These are phyloP conservation scores for Hepsetus odoe DNA, from an alignment of 2,113 vertebrate genomes.

Conservation along the genomic window DNA sequence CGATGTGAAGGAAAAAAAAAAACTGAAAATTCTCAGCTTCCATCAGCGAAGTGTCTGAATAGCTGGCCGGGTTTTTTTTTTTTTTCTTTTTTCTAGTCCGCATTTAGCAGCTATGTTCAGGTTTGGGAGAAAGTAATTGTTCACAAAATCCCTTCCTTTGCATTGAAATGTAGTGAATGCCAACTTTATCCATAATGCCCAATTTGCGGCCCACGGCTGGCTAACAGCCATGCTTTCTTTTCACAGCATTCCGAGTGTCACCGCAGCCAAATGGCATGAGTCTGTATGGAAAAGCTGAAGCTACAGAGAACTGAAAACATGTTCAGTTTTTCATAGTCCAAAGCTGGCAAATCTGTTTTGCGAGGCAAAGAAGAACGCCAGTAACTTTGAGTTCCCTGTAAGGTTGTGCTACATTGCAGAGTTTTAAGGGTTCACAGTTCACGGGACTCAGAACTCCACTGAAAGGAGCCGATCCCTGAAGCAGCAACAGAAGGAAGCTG, in stretches of 20 bases:
- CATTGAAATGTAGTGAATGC: constrained; percentile 40
- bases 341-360: constrained; percentile 13
- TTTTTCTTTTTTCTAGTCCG: constrained; percentile 16
- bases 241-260: constrained; percentile 67
- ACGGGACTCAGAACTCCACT: constrained; percentile 14
- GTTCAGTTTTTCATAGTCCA: constrained; percentile 17
- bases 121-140: constrained; percentile 22
- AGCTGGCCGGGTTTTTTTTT: constrained; percentile 1
- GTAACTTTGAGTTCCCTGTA: constrained; percentile 24
- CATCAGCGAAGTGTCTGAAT: constrained; percentile 9
- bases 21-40: constrained; percentile 4
- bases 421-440: constrained; percentile 54
- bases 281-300: constrained; percentile 4
- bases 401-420: constrained; percentile 51
- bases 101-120: constrained; percentile 46
- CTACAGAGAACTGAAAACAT: constrained; percentile 22
- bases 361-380: constrained; percentile 5
- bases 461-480: constrained; percentile 34
- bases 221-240: constrained; percentile 54
- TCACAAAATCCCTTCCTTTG: not conserved
- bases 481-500: constrained; percentile 37
- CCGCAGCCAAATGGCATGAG: constrained; percentile 30
- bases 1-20: constrained; percentile 3
- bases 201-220: constrained; percentile 57
- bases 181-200: constrained; percentile 67